Percentiles rank a stretch among this genome's conserved stretches.
These are phyloP conservation scores for Brachypteracias leptosomus DNA, from an alignment of 2,113 vertebrate species.

Conservation along the genomic window DNA sequence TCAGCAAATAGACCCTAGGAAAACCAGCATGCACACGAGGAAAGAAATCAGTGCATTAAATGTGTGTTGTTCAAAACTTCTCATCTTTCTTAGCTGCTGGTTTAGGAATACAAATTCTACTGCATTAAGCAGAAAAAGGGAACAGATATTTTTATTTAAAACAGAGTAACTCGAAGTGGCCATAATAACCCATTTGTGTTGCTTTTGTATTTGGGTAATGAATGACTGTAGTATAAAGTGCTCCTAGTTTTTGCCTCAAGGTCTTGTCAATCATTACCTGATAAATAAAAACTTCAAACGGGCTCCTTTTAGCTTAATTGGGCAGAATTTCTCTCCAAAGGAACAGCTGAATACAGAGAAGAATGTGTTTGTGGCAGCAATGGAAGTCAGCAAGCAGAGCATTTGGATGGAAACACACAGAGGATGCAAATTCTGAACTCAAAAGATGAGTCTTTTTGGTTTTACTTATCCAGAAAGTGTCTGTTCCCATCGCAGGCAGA, in stretches of 20 bases:
- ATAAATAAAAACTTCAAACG: conserved; percentile 66
- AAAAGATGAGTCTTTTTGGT: neutral
- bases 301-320: conserved; percentile 51
- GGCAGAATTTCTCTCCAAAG: conserved; percentile 7
- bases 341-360: neutral
- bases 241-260: conserved; percentile 49
- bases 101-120: neutral
- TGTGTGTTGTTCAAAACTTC: neutral
- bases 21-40: neutral
- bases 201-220: conserved; percentile 41
- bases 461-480: neutral
- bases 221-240: conserved; percentile 25
- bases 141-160: conserved; percentile 31
- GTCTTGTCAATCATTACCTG: conserved; percentile 69
- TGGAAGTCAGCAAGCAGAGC: neutral
- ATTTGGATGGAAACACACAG: neutral
- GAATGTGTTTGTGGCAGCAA: neutral
- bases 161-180: neutral
- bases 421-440: neutral
- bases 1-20: neutral
- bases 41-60: neutral
- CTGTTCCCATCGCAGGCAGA: neutral
- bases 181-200: conserved; percentile 31
- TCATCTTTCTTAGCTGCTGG: neutral
- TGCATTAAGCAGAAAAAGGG: neutral